These are phyloP conservation scores for Glyphotaelius pellucidus DNA, from an alignment of 2,888 invertebrate species.

Conservation along the genomic window DNA sequence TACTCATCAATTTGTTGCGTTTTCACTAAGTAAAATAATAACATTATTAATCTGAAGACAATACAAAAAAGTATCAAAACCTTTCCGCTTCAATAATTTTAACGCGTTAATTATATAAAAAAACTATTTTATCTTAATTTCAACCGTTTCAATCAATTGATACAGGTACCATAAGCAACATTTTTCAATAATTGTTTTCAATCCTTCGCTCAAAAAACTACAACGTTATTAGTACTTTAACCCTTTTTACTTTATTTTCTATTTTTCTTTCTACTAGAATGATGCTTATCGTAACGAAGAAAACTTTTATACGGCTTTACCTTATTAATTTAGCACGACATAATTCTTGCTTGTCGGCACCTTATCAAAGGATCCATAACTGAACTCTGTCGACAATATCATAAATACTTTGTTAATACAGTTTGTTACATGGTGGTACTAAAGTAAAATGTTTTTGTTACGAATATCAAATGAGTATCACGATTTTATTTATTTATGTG, in stretches of 20 bases:
- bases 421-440: too few relatives aligned
- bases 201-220: not conserved
- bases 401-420: too few relatives aligned
- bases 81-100: not conserved
- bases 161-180: not conserved
- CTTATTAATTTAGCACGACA: not conserved
- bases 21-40: not conserved
- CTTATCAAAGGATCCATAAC: too few relatives aligned
- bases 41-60: not conserved
- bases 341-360: not conserved
- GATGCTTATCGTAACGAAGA: not conserved
- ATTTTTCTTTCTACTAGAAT: not conserved
- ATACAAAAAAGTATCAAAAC: not conserved
- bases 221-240: not conserved
- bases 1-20: conserved; percentile 19
- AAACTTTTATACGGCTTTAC: not conserved
- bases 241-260: not conserved
- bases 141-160: not conserved
- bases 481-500: too few relatives aligned
- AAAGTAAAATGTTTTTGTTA: too few relatives aligned
- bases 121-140: not conserved
- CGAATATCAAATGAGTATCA: too few relatives aligned
- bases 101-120: not conserved
- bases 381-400: too few relatives aligned
- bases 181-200: not conserved